Evolutionary conservation across 2,888 invertebrate species (phyloP), one percentile per base, ranked within the genome.

Genomic region (Andrena chrysosceles): DNA sequence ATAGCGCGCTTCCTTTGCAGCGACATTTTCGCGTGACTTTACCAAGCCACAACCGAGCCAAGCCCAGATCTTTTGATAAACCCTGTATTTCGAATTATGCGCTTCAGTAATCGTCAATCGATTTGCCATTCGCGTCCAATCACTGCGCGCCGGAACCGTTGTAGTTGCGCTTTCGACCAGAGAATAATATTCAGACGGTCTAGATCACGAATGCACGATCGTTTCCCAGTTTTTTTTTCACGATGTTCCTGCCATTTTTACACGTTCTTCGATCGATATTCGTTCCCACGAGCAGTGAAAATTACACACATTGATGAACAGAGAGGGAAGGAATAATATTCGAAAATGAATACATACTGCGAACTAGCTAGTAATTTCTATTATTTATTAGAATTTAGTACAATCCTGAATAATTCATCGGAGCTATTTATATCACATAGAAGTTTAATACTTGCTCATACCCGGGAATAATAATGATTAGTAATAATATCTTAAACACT

Each of bases 61-160:
- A 67, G 71, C 59, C 66, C 66, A 29, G 33, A 77, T 82, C 80
- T 81, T 86, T 83, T 66, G 75, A 56, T 66, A 62, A 79, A 77
- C 42, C 78, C 81, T 83, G 75, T 76, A 85, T 85, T 83, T 83
- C 75, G 77, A 85, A 87, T 85, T 87, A 85, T 66, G 74, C 85
- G 87, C 78, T 81, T 80, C 77, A 70, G 76, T 82, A 87, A 87
- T 85, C 87, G 74, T 79, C 87, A 87, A 87, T 87, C 87, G 84
- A 81, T 87, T 85, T 35, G 62, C 81, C 63, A 87, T 87, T 87
- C 85, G 81, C 76, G 85, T 73, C 64, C 81, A 86, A 83, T 81
- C 83, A 63, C 63, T 81, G 83, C 64, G 59, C 76, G 16, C 54
- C 49, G 48, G 67, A 64, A 70, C 72, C 66, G 79, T 83, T 83